phyloP scores from a whole-genome alignment of 2,888 invertebrate species.

The Drosophila setosimentum region DNA sequence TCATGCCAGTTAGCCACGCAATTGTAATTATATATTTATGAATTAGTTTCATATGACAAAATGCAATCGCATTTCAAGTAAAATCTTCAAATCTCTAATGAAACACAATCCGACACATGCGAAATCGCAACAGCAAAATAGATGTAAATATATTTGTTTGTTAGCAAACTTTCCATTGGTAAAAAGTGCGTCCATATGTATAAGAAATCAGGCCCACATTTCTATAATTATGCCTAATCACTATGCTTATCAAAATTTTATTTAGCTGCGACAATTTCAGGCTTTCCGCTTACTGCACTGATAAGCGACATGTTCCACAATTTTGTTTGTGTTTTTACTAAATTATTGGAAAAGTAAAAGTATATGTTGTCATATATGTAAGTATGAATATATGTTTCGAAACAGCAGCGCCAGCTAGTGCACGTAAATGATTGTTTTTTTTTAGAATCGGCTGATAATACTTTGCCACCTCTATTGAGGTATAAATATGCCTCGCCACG shows the following conservation, averaged over 20 bases:
- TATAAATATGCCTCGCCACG: slow-evolving; percentile 67
- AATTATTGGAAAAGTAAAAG: slow-evolving; percentile 52
- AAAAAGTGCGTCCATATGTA: background rate
- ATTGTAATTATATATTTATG: background rate
- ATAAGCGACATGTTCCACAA: slow-evolving; percentile 36
- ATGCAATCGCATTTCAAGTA: background rate
- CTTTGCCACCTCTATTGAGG: slow-evolving; percentile 33
- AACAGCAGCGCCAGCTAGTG: slow-evolving; percentile 29
- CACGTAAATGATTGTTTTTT: slow-evolving; percentile 23
- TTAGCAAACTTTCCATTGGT: slow-evolving; percentile 21
- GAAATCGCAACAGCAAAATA: background rate
- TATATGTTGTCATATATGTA: slow-evolving; percentile 13
- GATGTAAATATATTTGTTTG: background rate
- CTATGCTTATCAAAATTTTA: slow-evolving; percentile 34
- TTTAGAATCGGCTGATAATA: slow-evolving; percentile 64
- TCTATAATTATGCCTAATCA: slow-evolving; percentile 37
- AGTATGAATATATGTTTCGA: slow-evolving; percentile 13
- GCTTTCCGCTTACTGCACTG: slow-evolving; percentile 27
- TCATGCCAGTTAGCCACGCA: slow-evolving; percentile 6
- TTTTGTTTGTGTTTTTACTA: slow-evolving; percentile 8
- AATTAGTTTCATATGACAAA: background rate
- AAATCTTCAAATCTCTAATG: slow-evolving; percentile 8
- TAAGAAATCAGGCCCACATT: slow-evolving; percentile 30
- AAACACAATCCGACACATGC: background rate
- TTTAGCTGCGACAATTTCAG: slow-evolving; percentile 6